phyloP scores from a whole-genome alignment of 1,140 invertebrate genomes.

The Brachionus rubens region DNA sequence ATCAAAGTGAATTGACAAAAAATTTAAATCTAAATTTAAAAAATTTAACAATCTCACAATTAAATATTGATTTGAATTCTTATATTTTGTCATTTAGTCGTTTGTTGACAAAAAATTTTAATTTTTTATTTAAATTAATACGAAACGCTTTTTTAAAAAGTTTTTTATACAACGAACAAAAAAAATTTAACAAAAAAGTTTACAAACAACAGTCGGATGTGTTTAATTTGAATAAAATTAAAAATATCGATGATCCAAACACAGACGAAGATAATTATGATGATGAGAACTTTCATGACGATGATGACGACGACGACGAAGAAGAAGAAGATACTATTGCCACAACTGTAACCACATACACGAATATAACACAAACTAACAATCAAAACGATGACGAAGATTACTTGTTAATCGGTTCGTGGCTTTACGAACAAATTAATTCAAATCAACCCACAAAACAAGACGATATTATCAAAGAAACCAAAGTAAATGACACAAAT shows the following conservation, averaged over 20 bases:
- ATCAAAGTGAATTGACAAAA: neutral
- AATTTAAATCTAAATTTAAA: neutral
- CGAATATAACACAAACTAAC: neutral
- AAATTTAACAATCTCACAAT: neutral
- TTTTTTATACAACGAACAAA: neutral
- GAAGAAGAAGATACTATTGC: slow-evolving; percentile 24
- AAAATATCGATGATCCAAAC: slow-evolving; percentile 41
- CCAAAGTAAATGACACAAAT: neutral
- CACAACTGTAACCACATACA: slow-evolving; percentile 10
- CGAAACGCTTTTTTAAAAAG: neutral
- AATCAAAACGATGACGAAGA: neutral
- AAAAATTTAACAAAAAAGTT: neutral
- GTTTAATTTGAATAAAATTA: slow-evolving; percentile 22
- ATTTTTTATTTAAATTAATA: neutral
- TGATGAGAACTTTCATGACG: neutral
- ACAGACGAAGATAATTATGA: slow-evolving; percentile 22
- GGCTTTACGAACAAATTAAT: slow-evolving; percentile 30
- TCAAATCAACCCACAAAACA: neutral
- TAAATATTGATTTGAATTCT: neutral
- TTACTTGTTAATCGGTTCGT: slow-evolving; percentile 18
- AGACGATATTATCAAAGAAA: neutral
- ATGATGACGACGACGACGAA: neutral
- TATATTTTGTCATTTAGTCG: neutral
- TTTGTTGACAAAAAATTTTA: neutral
- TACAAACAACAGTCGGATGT: neutral